Conservation (phyloP, 2,113 vertebrate genomes). For the Probosciger aterrimus region DNA sequence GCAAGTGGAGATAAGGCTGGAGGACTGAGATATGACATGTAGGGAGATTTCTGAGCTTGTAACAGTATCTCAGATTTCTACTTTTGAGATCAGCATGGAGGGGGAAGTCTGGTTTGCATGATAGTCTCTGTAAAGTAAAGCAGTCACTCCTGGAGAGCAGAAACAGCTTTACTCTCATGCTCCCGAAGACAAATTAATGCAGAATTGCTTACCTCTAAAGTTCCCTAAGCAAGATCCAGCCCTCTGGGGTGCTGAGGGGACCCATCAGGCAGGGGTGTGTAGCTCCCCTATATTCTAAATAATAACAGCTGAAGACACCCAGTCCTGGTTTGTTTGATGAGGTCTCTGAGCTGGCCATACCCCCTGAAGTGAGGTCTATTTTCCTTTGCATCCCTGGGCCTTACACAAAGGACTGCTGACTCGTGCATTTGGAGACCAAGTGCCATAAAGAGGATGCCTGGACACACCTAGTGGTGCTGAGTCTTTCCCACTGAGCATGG, state of each 20-base stretch:
- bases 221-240: background rate
- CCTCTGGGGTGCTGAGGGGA: background rate
- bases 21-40: background rate
- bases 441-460: background rate
- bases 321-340: background rate
- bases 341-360: background rate
- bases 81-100: background rate
- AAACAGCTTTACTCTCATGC: background rate
- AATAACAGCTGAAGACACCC: background rate
- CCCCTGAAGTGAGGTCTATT: fast-evolving
- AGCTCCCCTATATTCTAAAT: background rate
- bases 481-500: background rate
- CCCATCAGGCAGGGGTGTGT: fast-evolving
- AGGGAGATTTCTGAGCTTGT: background rate
- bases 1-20: background rate
- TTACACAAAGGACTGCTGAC: background rate
- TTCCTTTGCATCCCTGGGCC: background rate
- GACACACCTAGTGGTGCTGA: background rate
- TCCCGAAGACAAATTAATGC: background rate
- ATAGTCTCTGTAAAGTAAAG: background rate
- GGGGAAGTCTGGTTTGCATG: background rate
- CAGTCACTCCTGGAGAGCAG: background rate
- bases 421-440: background rate
- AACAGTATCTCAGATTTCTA: background rate
- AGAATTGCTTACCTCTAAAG: background rate